Evolutionary conservation across 1,140 invertebrate genomes (phyloP).

Genomic region (Caenorhabditis brenneri): DNA sequence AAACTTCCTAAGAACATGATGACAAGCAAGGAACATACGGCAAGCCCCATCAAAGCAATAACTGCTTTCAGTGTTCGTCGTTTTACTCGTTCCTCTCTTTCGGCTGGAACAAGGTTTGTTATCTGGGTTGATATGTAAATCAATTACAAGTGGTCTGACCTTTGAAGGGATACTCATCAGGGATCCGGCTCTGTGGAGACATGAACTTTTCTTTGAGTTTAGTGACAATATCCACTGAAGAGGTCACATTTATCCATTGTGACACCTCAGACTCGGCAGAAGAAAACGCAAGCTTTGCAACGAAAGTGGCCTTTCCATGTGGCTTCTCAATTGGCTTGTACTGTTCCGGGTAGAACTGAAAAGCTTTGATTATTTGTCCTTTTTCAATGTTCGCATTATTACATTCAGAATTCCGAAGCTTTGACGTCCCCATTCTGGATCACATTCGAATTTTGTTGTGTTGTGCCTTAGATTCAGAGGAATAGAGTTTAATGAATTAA

Average conservation of each 20-base stretch:
- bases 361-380: too few relatives aligned
- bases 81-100: not conserved
- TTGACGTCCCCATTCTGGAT: slow-evolving; percentile 7
- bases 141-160: not conserved
- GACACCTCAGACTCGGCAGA: not conserved
- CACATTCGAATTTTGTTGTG: not conserved
- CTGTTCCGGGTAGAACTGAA: not conserved
- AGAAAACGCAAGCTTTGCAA: not conserved
- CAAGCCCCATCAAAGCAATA: not conserved
- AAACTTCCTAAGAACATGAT: slow-evolving; percentile 19
- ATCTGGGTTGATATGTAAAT: not conserved
- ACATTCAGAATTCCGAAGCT: slow-evolving; percentile 6
- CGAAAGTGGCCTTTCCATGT: not conserved
- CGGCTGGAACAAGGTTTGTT: not conserved
- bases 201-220: not conserved
- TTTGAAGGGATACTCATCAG: not conserved
- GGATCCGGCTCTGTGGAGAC: not conserved
- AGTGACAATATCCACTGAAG: not conserved
- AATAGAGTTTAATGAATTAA: too few relatives aligned
- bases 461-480: not conserved
- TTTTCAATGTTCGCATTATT: too few relatives aligned
- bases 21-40: not conserved
- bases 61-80: not conserved
- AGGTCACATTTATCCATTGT: not conserved
- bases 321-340: not conserved